Evolutionary conservation across 2,797 vertebrate species (phyloP), one percentile per base, ranked within the genome.

Genomic region (Melopsittacus undulatus): DNA sequence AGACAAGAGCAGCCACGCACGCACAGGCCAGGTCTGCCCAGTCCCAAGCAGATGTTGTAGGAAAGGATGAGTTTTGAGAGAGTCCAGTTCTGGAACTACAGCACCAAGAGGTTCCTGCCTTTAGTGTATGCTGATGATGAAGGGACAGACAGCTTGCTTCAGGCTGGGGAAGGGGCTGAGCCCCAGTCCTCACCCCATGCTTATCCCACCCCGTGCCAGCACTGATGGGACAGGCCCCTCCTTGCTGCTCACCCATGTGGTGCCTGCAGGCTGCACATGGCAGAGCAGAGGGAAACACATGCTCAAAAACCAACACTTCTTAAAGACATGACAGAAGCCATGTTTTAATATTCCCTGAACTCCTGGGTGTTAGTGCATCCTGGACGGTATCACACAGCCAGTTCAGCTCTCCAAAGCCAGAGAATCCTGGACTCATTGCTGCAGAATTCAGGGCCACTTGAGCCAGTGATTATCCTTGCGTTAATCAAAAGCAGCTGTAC

Each of bases 1-100:
- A 6, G 0, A 0, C 5, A 45, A 32, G 38, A 56, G 36, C 18
- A 26, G n/a, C 40, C 48, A n/a, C 2, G 10, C 0, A 0, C 13
- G 16, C 68, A 4, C 4, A 5, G 61, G 38, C 49, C 29, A 40
- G 16, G 2, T 56, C 36, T 52, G 1, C 27, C 32, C 46, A 22
- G 12, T 83, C 56, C 43, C 64, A 56, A 16, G 51, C 27, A 52
- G 32, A 32, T 2, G 3, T 21, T 21, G 18, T 54, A 80, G 59
- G 43, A 83, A 10, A 68, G 27, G 27, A 56, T 1, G 4, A 23
- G n/a, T 30, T 77, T 83, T 64, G 56, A 75, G 54, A 59, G 34
- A 36, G 5, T 62, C 17, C 21, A 3, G 20, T 29, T 86, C 56
- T 49, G 18, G 36, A 74, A 64, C 11, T 30, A 2, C 36, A 74